Base-by-base conservation (phyloP, 2,113 vertebrate genomes). In the Cichladusa arquata region DNA sequence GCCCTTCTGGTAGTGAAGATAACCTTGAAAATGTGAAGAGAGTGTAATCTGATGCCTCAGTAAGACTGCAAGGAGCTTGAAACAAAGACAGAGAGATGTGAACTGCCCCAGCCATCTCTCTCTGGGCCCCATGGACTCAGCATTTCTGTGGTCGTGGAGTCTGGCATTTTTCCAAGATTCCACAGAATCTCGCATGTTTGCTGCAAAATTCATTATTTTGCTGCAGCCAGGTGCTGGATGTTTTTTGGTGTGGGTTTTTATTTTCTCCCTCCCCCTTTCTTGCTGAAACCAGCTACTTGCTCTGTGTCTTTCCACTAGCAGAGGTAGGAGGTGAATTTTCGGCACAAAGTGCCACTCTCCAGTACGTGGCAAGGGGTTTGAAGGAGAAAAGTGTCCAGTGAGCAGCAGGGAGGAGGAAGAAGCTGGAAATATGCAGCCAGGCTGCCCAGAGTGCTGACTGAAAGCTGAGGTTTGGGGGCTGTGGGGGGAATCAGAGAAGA, bases 121-220 rank as follows among this genome's bases (percentile, higher is more conserved):
- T 89, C 81, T 91, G 95, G 96, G 96, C 96, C 95, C 95, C 96
- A 96, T 57, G 93, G 96, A 95, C 93, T 95, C 94, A 95, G 95
- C 95, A 97, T 97, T 97, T 95, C 96, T 96, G 96, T 95, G 95
- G 96, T 97, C 78, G 15, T 61, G 81, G 91, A 96, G 93, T 23
- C 81, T 97, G 93, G 95, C 96, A 1, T 66, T 77, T 65, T 81
- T 95, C 95, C 96, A 97, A 95, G 95, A 96, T 97, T 96, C 95
- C 96, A 97, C 66, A 91, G 91, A 95, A 96, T 91, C 91, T 95
- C 62, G 20, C 87, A 94, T 85, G 84, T 96, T 95, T 97, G 94
- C 95, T 97, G 96, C 95, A 95, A 96, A 97, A 97, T 95, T 95
- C 94, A 97, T 96, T 96, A 95, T 95, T 95, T 96, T 95, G 70